phyloP scores from a whole-genome alignment of 2,888 invertebrate species.

The Trissolcus japonicus region DNA sequence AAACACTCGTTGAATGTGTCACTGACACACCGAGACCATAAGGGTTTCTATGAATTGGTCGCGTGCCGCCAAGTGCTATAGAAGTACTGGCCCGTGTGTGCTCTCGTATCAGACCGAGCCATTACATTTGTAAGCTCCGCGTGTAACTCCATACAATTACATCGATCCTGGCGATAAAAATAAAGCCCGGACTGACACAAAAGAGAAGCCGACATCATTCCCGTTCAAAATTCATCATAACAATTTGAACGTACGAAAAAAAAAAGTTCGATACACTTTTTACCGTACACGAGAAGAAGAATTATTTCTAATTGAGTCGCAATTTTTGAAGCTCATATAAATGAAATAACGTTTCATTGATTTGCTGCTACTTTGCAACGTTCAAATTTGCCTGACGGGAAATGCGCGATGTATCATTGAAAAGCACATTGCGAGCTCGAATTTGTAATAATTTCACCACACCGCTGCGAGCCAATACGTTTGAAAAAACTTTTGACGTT shows the following conservation, averaged over 20 bases:
- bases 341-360: slow-evolving; percentile 7
- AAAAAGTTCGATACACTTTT: neutral
- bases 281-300: no score
- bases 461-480: slow-evolving; percentile 20
- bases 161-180: slow-evolving; percentile 47
- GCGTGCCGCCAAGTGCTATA: slow-evolving; percentile 66
- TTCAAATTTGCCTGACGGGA: slow-evolving; percentile 12
- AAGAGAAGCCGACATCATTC: neutral
- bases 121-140: slow-evolving; percentile 57
- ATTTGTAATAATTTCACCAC: slow-evolving; percentile 30
- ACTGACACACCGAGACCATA: slow-evolving; percentile 68
- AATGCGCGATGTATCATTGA: slow-evolving; percentile 8
- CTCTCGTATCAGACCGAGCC: slow-evolving; percentile 54
- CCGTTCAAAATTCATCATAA: neutral
- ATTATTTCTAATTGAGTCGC: no score
- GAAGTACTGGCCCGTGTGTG: slow-evolving; percentile 53
- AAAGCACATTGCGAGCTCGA: slow-evolving; percentile 11
- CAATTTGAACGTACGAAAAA: neutral
- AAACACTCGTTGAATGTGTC: slow-evolving; percentile 75
- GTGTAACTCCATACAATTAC: slow-evolving; percentile 55
- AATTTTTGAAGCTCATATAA: neutral
- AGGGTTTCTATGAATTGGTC: slow-evolving; percentile 71
- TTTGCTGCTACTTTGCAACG: neutral
- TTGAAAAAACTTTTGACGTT: slow-evolving; percentile 16
- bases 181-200: slow-evolving; percentile 12